Conservation (phyloP, 1,140 invertebrate species). For the Caenorhabditis remanei region DNA sequence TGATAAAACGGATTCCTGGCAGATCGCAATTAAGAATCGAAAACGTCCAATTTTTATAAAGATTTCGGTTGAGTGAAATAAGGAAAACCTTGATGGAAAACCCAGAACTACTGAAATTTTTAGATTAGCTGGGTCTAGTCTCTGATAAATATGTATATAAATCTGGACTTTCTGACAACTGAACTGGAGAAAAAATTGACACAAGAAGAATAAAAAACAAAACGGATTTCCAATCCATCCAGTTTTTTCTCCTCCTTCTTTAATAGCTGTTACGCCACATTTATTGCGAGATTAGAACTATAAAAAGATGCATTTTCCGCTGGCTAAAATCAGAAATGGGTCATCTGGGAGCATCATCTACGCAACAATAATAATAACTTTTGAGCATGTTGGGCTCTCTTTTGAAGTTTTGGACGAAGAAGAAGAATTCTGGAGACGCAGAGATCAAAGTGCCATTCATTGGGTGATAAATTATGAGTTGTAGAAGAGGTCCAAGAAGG, state of each 20-base stretch:
- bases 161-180: too few species aligned
- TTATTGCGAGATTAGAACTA: not conserved
- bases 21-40: too few species aligned
- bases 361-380: constrained; percentile 33
- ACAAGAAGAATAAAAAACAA: too few species aligned
- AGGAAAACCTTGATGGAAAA: too few species aligned
- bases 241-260: not conserved
- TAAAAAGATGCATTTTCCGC: not conserved
- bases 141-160: too few species aligned
- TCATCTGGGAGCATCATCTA: constrained; percentile 3
- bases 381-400: not conserved
- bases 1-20: too few species aligned
- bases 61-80: too few species aligned
- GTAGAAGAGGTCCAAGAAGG: not conserved
- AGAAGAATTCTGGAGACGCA: not conserved
- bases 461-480: constrained; percentile 47
- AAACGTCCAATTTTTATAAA: too few species aligned
- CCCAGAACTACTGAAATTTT: too few species aligned
- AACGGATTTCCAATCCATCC: too few species aligned
- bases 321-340: not conserved
- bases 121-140: too few species aligned
- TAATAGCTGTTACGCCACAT: not conserved
- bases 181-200: too few species aligned
- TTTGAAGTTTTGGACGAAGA: not conserved
- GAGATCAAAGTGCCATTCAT: constrained; percentile 34